Evolutionary conservation across 2,113 vertebrate genomes (phyloP), one percentile per base, ranked within the genome.

Genomic region (Melanocharis versteri): DNA sequence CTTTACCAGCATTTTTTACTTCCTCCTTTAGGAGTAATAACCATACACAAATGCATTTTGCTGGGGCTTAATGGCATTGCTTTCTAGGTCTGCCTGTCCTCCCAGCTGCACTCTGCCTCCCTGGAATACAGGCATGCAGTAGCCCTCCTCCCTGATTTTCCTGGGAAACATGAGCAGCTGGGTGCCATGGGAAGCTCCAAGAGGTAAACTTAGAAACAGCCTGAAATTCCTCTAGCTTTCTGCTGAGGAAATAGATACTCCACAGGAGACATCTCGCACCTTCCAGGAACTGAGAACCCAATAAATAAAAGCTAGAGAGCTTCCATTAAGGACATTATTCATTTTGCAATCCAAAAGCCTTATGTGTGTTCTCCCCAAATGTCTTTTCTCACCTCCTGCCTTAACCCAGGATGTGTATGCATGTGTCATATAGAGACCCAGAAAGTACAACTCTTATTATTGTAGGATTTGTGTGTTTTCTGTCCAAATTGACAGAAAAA

Each of bases 181-280:
- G 64, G 61, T 92, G 26, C 68, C 90, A 58, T 28, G 68, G 83
- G 92, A 94, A 90, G 71, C 79, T 93, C 76, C 83, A 83, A 83
- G 72, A 90, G 54, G 90, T 86, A 88, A 93, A 80, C 83, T 76
- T 62, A 92, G 83, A 93, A 92, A 89, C 42, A 84, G 88, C 28
- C 37, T 12, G 17, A 72, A 91, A 93, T 95, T 95, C 57, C 56
- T 83, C 37, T 31, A 73, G 81, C 51, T 35, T 89, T 89, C 58
- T 91, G 57, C 78, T 3, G 20, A 45, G 89, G 70, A 91, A 96
- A 87, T 39, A 94, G 56, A 89, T 93, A 89, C 50, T 90, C 82
- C 92, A 57, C 7, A 11, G 66, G 90, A 93, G 92, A 93, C 62
- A 58, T 58, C 82, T 66, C 0, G 0, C 35, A 80, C 87, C 87